Base-by-base conservation (phyloP, 1,140 invertebrate species). In the Batillaria attramentaria region DNA sequence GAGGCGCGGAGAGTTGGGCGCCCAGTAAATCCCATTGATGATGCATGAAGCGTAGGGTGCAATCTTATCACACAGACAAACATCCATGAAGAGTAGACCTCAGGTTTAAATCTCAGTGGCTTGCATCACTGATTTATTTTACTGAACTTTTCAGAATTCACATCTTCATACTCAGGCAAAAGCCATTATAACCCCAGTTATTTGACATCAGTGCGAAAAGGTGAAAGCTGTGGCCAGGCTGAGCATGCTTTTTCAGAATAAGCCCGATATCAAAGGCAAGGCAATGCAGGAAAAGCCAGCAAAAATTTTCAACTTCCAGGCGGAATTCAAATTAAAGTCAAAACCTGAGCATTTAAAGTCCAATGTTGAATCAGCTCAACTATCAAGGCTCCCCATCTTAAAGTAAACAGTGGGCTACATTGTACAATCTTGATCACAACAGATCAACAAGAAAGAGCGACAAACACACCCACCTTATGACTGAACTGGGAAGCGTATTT, bases 21-120 rank as follows among this genome's bases (percentile, higher is more conserved):
- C 98, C 97, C 98, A 99, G 90, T 99, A 99, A 82, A 99, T 99
- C 10, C 99, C 97, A 89, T 99, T 99, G 3, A 99, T 93, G 70
- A 99, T 96, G 0, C 98, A 96, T 0, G 97, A 98, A 0, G 98
- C 97, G 89, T 98, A 99, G 0, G 98, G 97, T 0, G 98, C 99
- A 83, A 99, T 98, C 93, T 97, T 87, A 39, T 89, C 86, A 72
- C n/a, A 33, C 57, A 62, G 66, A 72, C 20, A 74, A 66, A 66
- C 5, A 72, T 50, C n/a, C n/a, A n/a, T n/a, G n/a, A n/a, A n/a
- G n/a, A n/a, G n/a, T n/a, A n/a, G n/a, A n/a, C n/a, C n/a, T n/a
- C n/a, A n/a, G n/a, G n/a, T n/a, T n/a, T n/a, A n/a, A n/a, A n/a
- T n/a, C n/a, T n/a, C n/a, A n/a, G n/a, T n/a, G 50, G n/a, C n/a